Evolutionary conservation across 2,113 vertebrate genomes (phyloP).

Genomic region (Sceloporus undulatus): DNA sequence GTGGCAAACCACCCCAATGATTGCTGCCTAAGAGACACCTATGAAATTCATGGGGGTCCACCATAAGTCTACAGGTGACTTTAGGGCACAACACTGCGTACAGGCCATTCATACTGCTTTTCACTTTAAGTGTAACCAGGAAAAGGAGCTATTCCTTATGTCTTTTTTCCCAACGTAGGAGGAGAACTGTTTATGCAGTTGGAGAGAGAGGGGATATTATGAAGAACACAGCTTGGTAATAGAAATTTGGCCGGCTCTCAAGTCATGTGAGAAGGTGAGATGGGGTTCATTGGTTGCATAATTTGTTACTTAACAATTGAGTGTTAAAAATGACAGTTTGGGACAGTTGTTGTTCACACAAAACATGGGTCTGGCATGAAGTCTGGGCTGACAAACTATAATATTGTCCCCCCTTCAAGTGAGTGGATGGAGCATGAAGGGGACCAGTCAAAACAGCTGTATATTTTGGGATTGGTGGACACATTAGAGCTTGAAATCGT

Average conservation of each 20-base stretch:
- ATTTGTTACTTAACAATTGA: background rate
- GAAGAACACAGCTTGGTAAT: constrained; percentile 98
- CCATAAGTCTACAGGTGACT: no score
- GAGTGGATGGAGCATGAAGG: no score
- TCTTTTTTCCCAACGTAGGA: constrained; percentile 78
- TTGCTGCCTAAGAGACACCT: no score
- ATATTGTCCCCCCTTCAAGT: no score
- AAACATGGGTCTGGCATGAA: background rate
- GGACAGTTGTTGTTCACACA: no score
- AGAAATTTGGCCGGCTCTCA: constrained; percentile 50
- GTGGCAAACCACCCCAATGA: no score
- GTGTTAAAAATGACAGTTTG: background rate
- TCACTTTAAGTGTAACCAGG: background rate
- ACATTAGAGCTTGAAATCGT: no score
- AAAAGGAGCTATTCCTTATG: constrained; percentile 52
- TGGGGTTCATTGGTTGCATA: background rate
- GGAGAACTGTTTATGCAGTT: constrained; percentile 99
- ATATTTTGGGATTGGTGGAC: no score
- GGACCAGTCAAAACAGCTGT: no score
- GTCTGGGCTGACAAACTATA: background rate
- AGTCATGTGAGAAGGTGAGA: constrained; percentile 31
- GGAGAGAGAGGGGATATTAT: constrained; percentile 98
- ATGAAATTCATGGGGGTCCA: no score
- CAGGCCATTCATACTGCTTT: background rate
- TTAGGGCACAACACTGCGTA: no score